These are phyloP conservation scores for Rhopalosiphum padi DNA, from an alignment of 1,140 invertebrate species.

Conservation along the genomic window DNA sequence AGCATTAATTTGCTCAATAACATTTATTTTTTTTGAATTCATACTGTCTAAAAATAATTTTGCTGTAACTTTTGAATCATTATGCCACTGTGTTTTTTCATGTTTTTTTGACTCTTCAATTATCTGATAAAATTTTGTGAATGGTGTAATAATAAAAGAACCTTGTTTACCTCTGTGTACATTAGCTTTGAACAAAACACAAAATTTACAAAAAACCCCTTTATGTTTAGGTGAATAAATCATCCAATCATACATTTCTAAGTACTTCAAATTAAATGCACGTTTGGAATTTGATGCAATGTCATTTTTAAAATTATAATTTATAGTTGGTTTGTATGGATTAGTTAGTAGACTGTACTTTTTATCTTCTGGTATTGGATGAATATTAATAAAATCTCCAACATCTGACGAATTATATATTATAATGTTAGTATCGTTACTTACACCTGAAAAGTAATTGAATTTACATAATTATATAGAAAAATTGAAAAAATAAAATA, in stretches of 20 bases:
- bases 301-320: slow-evolving; percentile 5
- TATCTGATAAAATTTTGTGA: slow-evolving; percentile 60
- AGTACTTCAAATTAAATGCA: slow-evolving; percentile 8
- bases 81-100: slow-evolving; percentile 57
- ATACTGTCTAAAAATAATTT: slow-evolving; percentile 61
- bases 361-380: neutral
- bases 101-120: slow-evolving; percentile 60
- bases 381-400: slow-evolving; percentile 21
- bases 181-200: slow-evolving; percentile 60
- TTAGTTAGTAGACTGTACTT: neutral
- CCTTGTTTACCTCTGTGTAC: slow-evolving; percentile 59
- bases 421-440: neutral
- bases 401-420: neutral
- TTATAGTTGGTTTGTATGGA: neutral
- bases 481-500: neutral
- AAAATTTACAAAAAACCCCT: slow-evolving; percentile 61
- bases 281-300: neutral
- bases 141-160: slow-evolving; percentile 60
- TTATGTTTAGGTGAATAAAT: slow-evolving; percentile 61
- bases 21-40: slow-evolving; percentile 42
- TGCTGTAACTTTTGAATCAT: slow-evolving; percentile 58
- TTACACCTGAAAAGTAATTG: neutral
- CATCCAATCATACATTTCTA: slow-evolving; percentile 58
- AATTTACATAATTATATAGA: neutral
- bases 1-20: slow-evolving; percentile 58